Evolutionary conservation across 2,888 invertebrate species (phyloP).

Genomic region (Mesorhabditis sp.): DNA sequence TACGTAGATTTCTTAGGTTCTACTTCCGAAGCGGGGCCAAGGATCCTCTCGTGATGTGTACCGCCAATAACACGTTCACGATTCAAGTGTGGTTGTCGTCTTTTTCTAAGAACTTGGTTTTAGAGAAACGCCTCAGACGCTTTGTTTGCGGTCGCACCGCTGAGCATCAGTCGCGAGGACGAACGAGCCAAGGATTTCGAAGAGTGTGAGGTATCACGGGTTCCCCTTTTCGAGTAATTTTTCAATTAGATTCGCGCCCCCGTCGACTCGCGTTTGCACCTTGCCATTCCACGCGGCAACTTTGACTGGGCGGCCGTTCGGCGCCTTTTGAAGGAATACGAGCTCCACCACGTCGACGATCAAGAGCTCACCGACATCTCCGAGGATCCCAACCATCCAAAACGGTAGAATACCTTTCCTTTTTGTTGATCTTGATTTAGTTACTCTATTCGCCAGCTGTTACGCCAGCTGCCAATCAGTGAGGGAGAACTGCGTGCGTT

Average conservation of each 20-base stretch:
- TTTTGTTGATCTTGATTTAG: background rate
- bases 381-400: too few species aligned
- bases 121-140: background rate
- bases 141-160: background rate
- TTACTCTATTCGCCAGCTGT: background rate
- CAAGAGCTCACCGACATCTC: too few species aligned
- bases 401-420: too few species aligned
- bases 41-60: background rate
- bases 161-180: background rate
- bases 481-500: slow-evolving; percentile 5
- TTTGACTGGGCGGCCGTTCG: too few species aligned
- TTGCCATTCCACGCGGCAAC: too few species aligned
- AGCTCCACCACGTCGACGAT: too few species aligned
- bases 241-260: background rate
- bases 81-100: background rate
- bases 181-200: background rate
- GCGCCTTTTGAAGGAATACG: too few species aligned
- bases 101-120: background rate
- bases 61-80: background rate
- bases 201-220: background rate
- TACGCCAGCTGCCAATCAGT: background rate
- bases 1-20: background rate
- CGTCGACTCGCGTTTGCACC: background rate
- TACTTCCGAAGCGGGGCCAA: background rate
- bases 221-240: background rate